A percentile compares a stretch with the other conserved stretches of the same genome.
Evolutionary conservation across 2,888 invertebrate species (phyloP).

Genomic region (Ditula angustiorana): DNA sequence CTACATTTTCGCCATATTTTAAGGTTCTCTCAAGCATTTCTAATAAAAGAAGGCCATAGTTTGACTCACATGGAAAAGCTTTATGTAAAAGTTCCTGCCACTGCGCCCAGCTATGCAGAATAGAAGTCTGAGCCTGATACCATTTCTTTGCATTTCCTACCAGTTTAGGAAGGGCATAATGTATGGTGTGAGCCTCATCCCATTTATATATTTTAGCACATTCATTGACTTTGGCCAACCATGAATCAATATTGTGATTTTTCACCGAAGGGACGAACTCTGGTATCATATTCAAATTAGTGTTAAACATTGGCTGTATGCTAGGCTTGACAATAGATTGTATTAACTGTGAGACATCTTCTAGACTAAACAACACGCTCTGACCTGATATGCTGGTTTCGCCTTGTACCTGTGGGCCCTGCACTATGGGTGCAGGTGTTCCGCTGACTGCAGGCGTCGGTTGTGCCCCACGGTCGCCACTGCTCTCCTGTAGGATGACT

Average conservation of each 20-base stretch:
- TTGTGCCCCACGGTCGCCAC: too few species aligned
- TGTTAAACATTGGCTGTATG: too few species aligned
- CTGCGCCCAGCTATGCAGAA: slow-evolving; percentile 7
- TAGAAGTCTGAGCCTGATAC: slow-evolving; percentile 4
- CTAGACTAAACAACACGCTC: too few species aligned
- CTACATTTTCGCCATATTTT: slow-evolving; percentile 1
- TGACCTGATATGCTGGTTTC: too few species aligned
- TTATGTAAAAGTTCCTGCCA: slow-evolving; percentile 11
- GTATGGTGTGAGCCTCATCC: slow-evolving; percentile 15
- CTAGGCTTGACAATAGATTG: too few species aligned
- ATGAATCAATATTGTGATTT: slow-evolving; percentile 3
- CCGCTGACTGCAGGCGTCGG: too few species aligned
- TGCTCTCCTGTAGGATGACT: too few species aligned
- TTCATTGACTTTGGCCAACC: slow-evolving; percentile 8
- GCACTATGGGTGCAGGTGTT: too few species aligned
- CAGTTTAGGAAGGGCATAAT: slow-evolving; percentile 3
- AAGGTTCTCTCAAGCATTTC: not conserved
- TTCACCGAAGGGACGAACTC: slow-evolving; percentile 8
- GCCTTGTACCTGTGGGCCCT: too few species aligned
- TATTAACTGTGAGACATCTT: too few species aligned
- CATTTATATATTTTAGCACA: slow-evolving; percentile 6
- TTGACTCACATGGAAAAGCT: not conserved
- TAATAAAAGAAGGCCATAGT: not conserved
- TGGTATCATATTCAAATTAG: too few species aligned
- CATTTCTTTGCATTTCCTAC: slow-evolving; percentile 5